These are phyloP conservation scores for Saxidomus purpurata DNA, from an alignment of 1,140 invertebrate genomes.

Conservation along the genomic window DNA sequence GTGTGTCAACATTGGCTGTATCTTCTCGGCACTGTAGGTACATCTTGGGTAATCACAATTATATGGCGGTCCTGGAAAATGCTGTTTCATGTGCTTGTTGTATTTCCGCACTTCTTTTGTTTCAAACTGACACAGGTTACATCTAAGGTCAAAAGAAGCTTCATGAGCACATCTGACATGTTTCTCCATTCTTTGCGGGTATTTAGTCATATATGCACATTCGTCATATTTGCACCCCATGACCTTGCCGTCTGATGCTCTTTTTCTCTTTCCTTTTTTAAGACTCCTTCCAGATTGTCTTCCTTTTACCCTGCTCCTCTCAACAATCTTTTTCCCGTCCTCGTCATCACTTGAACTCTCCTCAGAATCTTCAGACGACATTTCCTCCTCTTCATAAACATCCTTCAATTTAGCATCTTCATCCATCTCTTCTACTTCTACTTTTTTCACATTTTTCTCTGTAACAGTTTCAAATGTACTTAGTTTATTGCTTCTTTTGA, in stretches of 20 bases:
- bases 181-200: constrained; percentile 65
- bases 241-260: constrained; percentile 38
- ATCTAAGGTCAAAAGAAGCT: constrained; percentile 89
- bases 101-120: constrained; percentile 90
- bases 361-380: constrained; percentile 1
- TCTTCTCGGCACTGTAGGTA: constrained; percentile 87
- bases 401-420: not conserved
- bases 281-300: not conserved
- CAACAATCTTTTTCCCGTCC: constrained; percentile 40
- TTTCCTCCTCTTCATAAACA: not conserved
- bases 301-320: not conserved
- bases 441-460: not conserved
- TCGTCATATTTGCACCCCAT: constrained; percentile 66
- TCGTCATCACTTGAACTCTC: constrained; percentile 44
- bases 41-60: constrained; percentile 88
- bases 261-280: constrained; percentile 30
- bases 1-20: constrained; percentile 88
- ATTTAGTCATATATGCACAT: constrained; percentile 73
- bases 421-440: not conserved
- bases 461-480: not conserved
- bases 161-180: constrained; percentile 83
- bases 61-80: constrained; percentile 90
- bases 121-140: constrained; percentile 89
- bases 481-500: not conserved
- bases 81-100: constrained; percentile 89